Evolutionary conservation across 2,797 vertebrate genomes (phyloP), one percentile per base, ranked within the genome.

Genomic region (Poecilia wingei): DNA sequence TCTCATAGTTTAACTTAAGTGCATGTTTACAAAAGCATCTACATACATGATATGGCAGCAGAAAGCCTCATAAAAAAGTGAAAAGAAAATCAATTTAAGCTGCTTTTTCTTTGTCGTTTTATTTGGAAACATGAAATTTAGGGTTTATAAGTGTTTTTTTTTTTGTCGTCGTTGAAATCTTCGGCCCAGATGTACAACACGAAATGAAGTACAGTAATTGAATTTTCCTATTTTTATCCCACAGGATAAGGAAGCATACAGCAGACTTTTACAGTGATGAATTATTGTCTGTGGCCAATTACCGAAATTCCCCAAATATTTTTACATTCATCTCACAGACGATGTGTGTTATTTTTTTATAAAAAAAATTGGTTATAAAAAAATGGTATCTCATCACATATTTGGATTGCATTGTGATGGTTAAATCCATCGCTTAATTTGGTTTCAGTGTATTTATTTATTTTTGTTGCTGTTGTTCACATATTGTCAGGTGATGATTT

Each of bases 31-130:
- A 93, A 87, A 94, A 94, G 92, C 92, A 89, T 91, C 94, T 94
- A 93, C 89, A 89, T 91, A 94, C 87, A 93, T 91, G 92, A 95
- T 94, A 94, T 93, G 94, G 92, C 94, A 93, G 93, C 91, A 93
- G 94, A 94, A 92, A 89, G 92, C 90, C 87, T 86, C 80, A 90
- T 89, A 78, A 85, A 89, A 76, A 51, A 74, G 49, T 66, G 64
- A 68, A 75, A 66, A 57, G 57, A 36, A 43, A 13, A 79, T 31
- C 33, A 59, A 75, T 57, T 74, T 82, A 87, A 85, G 79, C 83
- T 87, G 81, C 76, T 88, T 87, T 72, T 87, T 87, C 1, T 41
- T 41, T 41, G 41, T 70, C n/a, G 72, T 80, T 71, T 83, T 79
- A 53, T 53, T 53, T 71, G 89, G 88, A 87, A 87, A 81, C 61